Evolutionary conservation across 2,113 vertebrate species (phyloP), one percentile per base, ranked within the genome.

Genomic region (Condylura cristata): DNA sequence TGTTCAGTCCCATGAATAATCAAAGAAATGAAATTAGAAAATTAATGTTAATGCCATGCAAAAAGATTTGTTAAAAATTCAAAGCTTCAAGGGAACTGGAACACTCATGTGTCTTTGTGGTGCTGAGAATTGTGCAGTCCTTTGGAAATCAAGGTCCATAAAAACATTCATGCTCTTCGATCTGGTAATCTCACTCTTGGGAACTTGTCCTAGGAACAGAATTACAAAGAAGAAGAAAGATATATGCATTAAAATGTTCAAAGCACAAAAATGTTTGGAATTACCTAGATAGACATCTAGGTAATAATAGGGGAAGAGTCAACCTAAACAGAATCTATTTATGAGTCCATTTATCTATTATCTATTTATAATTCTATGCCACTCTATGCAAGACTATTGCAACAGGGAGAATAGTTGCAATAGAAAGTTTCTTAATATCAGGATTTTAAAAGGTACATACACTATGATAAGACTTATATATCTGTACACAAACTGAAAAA

Each of bases 21-120:
- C 53, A 93, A 90, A 71, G 66, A 51, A 60, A 83, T 79, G 46
- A 95, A 96, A 85, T 92, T 72, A 96, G 76, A 17, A 88, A 93
- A 90, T 44, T 60, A 93, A 84, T 81, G 37, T 80, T 93, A 68
- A 87, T 61, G 39, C 28, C 80, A 93, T n/a, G 34, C 81, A 80
- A 63, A 95, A 90, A 90, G 7, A 96, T 78, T 91, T 82, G 37
- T 81, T 72, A 87, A 83, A 56, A 94, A 84, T 85, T 41, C 26
- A 72, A 46, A 65, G 8, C 6, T 22, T 39, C 66, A 90, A 87
- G 56, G 60, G 37, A 93, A 87, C 61, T 78, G 81, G 32, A 94
- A 90, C 48, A 85, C 20, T 70, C 61, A 68, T 48, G 22, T 81
- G 30, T 88, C 81, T 95, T 76, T 41, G 39, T 90, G 90, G 66